phyloP scores from a whole-genome alignment of 2,797 vertebrate species.

The Acropternis orthonyx region DNA sequence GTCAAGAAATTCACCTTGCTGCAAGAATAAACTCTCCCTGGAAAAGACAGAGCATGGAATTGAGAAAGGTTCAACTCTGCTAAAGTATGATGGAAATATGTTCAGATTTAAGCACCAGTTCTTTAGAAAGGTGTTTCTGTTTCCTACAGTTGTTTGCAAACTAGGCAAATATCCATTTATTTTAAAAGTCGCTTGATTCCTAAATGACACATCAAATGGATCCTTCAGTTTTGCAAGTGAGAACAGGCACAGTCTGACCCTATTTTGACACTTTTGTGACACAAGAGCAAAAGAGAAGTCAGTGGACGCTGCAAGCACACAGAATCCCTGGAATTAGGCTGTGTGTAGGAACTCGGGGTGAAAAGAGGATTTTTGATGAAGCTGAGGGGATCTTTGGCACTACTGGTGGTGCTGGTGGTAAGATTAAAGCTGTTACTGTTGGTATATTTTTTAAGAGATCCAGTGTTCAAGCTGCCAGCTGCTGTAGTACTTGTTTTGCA shows the following conservation, averaged over 20 bases:
- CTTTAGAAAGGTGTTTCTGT: accelerated
- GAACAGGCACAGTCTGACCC: neutral
- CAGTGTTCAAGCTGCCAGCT: neutral
- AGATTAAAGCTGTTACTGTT: neutral
- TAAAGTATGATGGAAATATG: accelerated
- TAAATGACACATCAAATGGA: neutral
- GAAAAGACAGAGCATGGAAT: neutral
- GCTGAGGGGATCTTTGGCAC: neutral
- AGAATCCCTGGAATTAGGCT: neutral
- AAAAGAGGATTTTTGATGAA: neutral
- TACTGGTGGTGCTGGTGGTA: neutral
- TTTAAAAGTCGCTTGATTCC: neutral
- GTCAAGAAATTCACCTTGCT: neutral
- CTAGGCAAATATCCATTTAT: neutral
- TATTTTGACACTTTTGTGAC: accelerated
- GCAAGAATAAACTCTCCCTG: neutral
- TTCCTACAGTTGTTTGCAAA: neutral
- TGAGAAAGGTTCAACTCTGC: neutral
- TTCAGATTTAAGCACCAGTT: neutral
- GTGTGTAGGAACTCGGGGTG: accelerated
- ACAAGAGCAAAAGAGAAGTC: accelerated
- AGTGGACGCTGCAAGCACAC: neutral
- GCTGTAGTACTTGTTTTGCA: neutral
- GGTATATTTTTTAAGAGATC: neutral
- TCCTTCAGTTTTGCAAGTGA: no score